phyloP scores from a whole-genome alignment of 2,888 invertebrate species.

The Plemyria rubiginata region DNA sequence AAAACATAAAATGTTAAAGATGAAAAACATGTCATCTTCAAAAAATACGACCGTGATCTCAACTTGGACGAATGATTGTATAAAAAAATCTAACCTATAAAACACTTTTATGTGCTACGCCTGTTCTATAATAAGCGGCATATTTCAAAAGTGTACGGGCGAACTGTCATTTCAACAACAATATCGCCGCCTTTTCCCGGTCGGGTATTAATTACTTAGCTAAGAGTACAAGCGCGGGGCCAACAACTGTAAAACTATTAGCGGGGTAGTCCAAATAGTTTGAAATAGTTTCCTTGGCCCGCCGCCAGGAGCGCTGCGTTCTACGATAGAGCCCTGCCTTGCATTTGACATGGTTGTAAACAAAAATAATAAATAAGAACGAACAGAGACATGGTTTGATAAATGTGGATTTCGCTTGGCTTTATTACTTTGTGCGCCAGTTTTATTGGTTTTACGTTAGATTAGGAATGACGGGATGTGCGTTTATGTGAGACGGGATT shows the following conservation, averaged over 20 bases:
- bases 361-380: conserved; percentile 76
- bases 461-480: conserved; percentile 59
- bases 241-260: conserved; percentile 77
- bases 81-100: conserved; percentile 38
- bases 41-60: conserved; percentile 26
- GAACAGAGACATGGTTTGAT: conserved; percentile 64
- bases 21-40: conserved; percentile 44
- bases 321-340: conserved; percentile 68
- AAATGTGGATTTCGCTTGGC: conserved; percentile 64
- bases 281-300: conserved; percentile 77
- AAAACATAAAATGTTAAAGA: conserved; percentile 48
- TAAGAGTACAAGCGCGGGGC: conserved; percentile 58
- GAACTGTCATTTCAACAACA: conserved; percentile 58
- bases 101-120: conserved; percentile 47
- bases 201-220: conserved; percentile 71
- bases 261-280: conserved; percentile 69
- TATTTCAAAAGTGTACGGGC: conserved; percentile 51
- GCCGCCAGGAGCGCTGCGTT: conserved; percentile 65
- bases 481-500: conserved; percentile 49
- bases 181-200: conserved; percentile 52
- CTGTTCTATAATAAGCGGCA: conserved; percentile 48
- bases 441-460: conserved; percentile 71
- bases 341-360: conserved; percentile 72
- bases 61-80: conserved; percentile 29
- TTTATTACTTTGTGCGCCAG: conserved; percentile 55